Evolutionary conservation across 1,140 invertebrate genomes (phyloP).

Genomic region (Aphelenchoides fujianensis): DNA sequence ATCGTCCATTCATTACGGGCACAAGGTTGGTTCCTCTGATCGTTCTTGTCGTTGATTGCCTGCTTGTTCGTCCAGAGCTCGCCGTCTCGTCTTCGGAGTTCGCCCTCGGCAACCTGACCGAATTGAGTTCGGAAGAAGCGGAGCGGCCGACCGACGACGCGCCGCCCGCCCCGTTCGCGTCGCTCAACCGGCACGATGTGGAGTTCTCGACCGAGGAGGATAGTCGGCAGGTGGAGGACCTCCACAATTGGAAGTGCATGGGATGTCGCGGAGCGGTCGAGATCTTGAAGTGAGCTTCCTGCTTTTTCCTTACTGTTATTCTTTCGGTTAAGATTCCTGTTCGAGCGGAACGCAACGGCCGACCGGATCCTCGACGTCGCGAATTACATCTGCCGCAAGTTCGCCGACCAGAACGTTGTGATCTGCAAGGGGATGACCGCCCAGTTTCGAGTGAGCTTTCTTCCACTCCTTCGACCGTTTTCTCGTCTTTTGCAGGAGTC

Average conservation of each 20-base stretch:
- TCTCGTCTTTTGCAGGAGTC: constrained; percentile 26
- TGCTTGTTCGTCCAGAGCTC: too few species aligned
- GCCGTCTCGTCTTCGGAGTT: too few species aligned
- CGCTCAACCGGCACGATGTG: background rate
- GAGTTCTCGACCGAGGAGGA: constrained; percentile 8
- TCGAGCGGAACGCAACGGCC: constrained; percentile 31
- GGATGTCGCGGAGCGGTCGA: constrained; percentile 27
- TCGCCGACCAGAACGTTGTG: constrained; percentile 38
- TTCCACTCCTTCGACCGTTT: constrained; percentile 25
- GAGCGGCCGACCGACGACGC: too few species aligned
- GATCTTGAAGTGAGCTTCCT: constrained; percentile 22
- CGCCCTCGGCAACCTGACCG: background rate
- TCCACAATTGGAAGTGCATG: constrained; percentile 33
- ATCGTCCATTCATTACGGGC: background rate
- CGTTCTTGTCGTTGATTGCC: background rate
- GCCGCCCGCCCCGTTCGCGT: too few species aligned
- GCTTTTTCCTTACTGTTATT: background rate
- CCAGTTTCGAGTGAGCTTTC: constrained; percentile 41
- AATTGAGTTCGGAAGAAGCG: background rate
- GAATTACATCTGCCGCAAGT: constrained; percentile 41
- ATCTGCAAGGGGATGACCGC: constrained; percentile 49
- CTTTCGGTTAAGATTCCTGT: constrained; percentile 23
- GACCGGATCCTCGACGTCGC: constrained; percentile 36
- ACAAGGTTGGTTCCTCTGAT: background rate
- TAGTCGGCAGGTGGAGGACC: background rate